phyloP scores from a whole-genome alignment of 2,797 vertebrate species.

The Rhinichthys osculus region DNA sequence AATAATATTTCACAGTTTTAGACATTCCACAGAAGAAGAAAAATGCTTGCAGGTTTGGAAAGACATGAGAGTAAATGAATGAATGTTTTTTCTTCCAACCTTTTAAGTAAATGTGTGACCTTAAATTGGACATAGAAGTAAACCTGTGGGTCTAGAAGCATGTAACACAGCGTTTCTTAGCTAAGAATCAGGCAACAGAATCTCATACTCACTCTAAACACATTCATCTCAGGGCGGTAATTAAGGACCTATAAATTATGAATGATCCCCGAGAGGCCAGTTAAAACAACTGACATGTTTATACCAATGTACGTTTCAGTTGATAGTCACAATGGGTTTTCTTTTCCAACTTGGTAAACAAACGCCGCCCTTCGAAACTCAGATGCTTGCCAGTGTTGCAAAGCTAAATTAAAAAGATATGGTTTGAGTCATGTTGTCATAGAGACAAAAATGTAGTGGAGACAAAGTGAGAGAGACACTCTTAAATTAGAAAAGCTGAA shows the following conservation, averaged over 20 bases:
- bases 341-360: constrained; percentile 32
- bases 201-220: constrained; percentile 6
- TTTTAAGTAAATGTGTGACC: background rate
- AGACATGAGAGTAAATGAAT: background rate
- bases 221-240: constrained; percentile 13
- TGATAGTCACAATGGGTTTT: constrained; percentile 15
- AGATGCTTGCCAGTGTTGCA: background rate
- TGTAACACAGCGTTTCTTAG: background rate
- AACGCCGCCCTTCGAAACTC: background rate
- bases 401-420: constrained; percentile 22
- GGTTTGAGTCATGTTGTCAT: constrained; percentile 35
- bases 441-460: constrained; percentile 3
- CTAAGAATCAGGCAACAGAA: constrained; percentile 2
- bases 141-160: background rate
- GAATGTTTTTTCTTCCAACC: background rate
- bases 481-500: constrained; percentile 29
- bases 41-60: background rate
- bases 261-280: background rate
- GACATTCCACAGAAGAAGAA: background rate
- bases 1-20: background rate
- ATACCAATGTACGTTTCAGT: background rate
- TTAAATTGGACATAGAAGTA: background rate
- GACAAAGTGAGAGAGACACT: constrained; percentile 17
- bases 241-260: constrained; percentile 9
- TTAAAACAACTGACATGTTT: constrained; percentile 30